Evolutionary conservation across 2,888 invertebrate species (phyloP), one percentile per base, ranked within the genome.

Genomic region (Camponotus fellah): DNA sequence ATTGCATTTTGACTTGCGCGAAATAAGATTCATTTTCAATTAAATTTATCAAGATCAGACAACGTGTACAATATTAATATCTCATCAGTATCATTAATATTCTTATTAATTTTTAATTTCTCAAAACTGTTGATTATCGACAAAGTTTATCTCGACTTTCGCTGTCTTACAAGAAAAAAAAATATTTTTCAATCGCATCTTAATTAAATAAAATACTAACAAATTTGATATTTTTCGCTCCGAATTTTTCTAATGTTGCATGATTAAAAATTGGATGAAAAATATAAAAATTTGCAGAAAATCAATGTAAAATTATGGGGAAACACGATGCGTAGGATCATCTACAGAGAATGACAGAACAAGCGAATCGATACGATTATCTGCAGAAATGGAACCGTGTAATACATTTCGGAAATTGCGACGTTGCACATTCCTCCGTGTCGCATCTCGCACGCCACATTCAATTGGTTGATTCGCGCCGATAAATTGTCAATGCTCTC

Each of bases 361-460:
- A 75, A 83, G 66, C 83, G 88, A 90, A 92, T 92, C 85, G 88
- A 87, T 74, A 77, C 87, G 84, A 90, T 89, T 85, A 88, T 90
- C 90, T 87, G 83, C 79, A 83, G 87, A 87, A 87, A 88, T 86
- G 88, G 86, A 87, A 86, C 81, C 84, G 85, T 88, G 90, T 91
- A 90, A 91, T 90, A 91, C 88, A 91, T 92, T 90, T 89, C 88
- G 88, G 88, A 91, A 90, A 89, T 90, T 89, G 90, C 86, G 86
- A 85, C 81, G 82, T 62, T 77, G 86, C 64, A 34, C 68, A 71
- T 80, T 77, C 72, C 77, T 84, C 62, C 82, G 46, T 71, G 85
- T 90, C 86, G 89, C 84, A 88, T 86, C 85, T 87, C 90, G 83
- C 40, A 71, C 74, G 82, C 71, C 85, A 83, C 75, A 86, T 80